Evolutionary conservation across 2,888 invertebrate genomes (phyloP).

Genomic region (Calephelis perditalis): DNA sequence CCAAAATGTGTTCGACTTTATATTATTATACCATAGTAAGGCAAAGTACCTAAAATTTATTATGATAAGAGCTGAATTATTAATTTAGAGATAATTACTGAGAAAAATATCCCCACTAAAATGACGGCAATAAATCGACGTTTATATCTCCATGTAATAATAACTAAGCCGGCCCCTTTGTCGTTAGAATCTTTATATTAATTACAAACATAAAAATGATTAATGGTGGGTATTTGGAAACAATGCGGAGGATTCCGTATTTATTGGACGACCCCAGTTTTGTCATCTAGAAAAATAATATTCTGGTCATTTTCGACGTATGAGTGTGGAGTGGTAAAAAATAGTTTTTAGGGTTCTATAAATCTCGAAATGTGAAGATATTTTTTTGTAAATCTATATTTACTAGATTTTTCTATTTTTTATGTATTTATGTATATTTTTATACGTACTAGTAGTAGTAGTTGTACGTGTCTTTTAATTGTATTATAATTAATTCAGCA

Average conservation of each 20-base stretch:
- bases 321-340: not conserved
- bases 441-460: too few relatives aligned
- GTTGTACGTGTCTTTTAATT: too few relatives aligned
- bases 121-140: conserved; percentile 21
- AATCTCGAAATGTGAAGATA: too few relatives aligned
- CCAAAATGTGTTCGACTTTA: too few relatives aligned
- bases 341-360: too few relatives aligned
- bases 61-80: too few relatives aligned
- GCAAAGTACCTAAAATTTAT: too few relatives aligned
- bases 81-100: not conserved
- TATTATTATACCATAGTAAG: too few relatives aligned
- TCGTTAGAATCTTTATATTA: conserved; percentile 69
- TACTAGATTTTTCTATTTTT: too few relatives aligned
- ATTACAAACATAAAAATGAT: conserved; percentile 75
- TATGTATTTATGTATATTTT: too few relatives aligned
- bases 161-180: conserved; percentile 34
- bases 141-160: conserved; percentile 29
- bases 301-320: conserved; percentile 16
- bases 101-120: conserved; percentile 11
- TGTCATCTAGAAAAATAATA: conserved; percentile 64
- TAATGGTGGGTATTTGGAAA: conserved; percentile 66
- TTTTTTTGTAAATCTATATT: too few relatives aligned
- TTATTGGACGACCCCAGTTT: conserved; percentile 64
- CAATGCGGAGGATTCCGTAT: conserved; percentile 62
- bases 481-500: too few relatives aligned